Conservation (phyloP, 1,140 invertebrate species). For the Thalassaphorura encarpata region DNA sequence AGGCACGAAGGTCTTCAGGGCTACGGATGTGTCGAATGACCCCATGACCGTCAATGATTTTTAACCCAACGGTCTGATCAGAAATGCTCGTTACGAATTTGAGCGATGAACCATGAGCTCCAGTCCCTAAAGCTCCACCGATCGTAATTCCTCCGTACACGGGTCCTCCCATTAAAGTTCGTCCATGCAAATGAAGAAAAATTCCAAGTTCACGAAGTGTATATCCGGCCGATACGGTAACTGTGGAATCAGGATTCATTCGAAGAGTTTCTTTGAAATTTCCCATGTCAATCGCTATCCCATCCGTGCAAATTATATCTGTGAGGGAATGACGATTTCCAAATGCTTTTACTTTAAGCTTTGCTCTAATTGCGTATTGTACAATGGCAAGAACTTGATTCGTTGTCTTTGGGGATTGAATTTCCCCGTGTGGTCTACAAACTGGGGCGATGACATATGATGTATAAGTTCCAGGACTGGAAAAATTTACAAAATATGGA, state of each 20-base stretch:
- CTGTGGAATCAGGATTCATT: neutral
- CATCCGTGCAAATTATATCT: conserved; percentile 9
- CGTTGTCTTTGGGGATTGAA: neutral
- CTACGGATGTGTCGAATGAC: neutral
- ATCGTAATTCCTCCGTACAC: conserved; percentile 4
- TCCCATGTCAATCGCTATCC: conserved; percentile 1
- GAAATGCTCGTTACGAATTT: conserved; percentile 3
- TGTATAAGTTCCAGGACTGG: no score
- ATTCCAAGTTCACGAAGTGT: neutral
- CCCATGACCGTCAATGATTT: conserved; percentile 11
- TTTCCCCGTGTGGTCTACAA: neutral
- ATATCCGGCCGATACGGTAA: neutral
- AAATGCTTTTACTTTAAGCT: conserved; percentile 5
- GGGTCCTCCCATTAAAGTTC: neutral
- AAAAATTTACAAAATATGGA: no score
- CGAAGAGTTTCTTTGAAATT: neutral
- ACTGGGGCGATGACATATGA: neutral
- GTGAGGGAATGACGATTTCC: conserved; percentile 6
- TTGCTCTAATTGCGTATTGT: neutral
- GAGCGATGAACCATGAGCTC: conserved; percentile 5
- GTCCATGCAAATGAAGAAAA: neutral
- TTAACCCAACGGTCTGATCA: conserved; percentile 2
- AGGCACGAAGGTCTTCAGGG: conserved; percentile 2
- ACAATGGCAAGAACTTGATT: conserved; percentile 2
- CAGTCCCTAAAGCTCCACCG: conserved; percentile 10